Evolutionary conservation across 2,888 invertebrate species (phyloP), one percentile per base, ranked within the genome.

Genomic region (Chelonus formosanus): DNA sequence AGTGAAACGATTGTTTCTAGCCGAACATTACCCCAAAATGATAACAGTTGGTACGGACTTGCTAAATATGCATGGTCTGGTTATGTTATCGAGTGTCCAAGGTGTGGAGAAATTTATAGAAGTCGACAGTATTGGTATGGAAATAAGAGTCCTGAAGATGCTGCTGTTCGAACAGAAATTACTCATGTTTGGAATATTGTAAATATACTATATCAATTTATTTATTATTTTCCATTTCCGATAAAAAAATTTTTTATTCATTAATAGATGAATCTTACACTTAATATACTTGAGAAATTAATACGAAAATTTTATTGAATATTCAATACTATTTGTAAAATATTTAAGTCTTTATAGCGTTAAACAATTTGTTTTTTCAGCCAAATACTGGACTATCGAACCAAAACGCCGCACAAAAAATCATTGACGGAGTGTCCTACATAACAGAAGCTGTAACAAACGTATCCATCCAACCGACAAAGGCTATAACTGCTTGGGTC

Each of bases 71-170:
- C 92, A 1, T 93, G 92, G 92, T 89, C 91, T 57, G 93, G 93
- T 77, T 91, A 91, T 76, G 88, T 91, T 1, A 89, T 94, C 67
- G 92, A 92, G 77, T 94, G 94, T 83, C 88, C 89, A 8, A 87
- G 89, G 74, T 93, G 91, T 83, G 91, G 92, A 0, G 89, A 91
- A 71, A 90, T 92, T 69, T 90, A 89, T 78, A 87, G 91, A 52
- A 91, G 91, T 74, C 86, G 93, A 34, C 90, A 93, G 78, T 91
- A 90, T 80, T 94, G 93, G 94, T 93, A 90, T 80, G 93, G 92
- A 4, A 93, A 94, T 77, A 89, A 89, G 73, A 88, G 89, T 68
- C 91, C 92, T 0, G 92, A 91, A 79, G 89, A 90, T 69, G 84
- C 86, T 36, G 90, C 90, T 7, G 91, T 92, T 8, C 80, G 86